Conservation (phyloP, 2,797 vertebrate species). For the Pteronotus mesoamericanus region DNA sequence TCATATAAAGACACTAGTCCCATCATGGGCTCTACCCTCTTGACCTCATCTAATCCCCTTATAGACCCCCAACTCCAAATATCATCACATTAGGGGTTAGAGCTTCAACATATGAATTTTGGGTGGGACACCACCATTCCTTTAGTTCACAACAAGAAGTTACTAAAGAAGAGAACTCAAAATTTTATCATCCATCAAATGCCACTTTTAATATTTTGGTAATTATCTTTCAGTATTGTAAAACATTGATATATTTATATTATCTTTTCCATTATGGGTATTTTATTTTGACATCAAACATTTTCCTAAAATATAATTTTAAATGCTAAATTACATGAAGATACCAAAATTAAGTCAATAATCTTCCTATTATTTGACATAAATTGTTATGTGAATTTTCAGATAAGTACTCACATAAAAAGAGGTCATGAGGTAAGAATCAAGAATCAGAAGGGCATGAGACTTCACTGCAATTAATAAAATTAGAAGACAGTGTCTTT, state of each 20-base stretch:
- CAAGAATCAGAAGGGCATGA: background rate
- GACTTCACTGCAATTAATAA: background rate
- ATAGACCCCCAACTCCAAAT: background rate
- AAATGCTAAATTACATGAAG: background rate
- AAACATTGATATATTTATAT: background rate
- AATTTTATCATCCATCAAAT: background rate
- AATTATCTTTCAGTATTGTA: background rate
- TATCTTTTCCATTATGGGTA: background rate
- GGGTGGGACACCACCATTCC: background rate
- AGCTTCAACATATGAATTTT: background rate
- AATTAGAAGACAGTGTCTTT: slow-evolving; percentile 12
- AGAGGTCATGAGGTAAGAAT: background rate
- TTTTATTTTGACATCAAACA: background rate
- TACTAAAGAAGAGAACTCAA: background rate
- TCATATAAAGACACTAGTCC: background rate
- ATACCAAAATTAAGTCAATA: background rate
- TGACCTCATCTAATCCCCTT: background rate
- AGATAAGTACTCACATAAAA: background rate
- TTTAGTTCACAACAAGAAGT: background rate
- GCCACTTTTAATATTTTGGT: slow-evolving; percentile 14
- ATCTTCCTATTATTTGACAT: background rate
- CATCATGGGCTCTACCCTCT: background rate
- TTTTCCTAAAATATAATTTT: background rate
- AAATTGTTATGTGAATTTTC: background rate
- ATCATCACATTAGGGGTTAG: too few relatives aligned